A percentile compares a stretch with the other conserved stretches of the same genome.
Conservation (phyloP, 2,113 vertebrate genomes). For the Dunckerocampus dactyliophorus region DNA sequence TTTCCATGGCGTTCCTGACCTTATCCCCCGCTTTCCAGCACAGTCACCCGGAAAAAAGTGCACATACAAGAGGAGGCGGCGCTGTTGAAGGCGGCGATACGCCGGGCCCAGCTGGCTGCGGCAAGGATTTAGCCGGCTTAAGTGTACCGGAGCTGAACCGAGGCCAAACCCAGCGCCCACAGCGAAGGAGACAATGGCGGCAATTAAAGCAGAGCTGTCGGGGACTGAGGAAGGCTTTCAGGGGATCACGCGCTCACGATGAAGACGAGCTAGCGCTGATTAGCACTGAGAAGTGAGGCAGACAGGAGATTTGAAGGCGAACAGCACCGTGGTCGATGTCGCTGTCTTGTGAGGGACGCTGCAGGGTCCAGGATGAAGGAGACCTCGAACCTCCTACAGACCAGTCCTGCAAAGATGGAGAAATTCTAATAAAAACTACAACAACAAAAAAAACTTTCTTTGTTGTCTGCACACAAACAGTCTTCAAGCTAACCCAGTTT, state of each 20-base stretch:
- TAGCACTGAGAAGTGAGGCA: slow-evolving; percentile 22
- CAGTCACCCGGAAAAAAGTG: not conserved
- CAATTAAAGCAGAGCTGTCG: slow-evolving; percentile 52
- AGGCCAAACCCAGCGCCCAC: slow-evolving; percentile 63
- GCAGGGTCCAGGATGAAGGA: slow-evolving; percentile 59
- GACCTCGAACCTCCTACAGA: slow-evolving; percentile 49
- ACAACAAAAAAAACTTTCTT: no score
- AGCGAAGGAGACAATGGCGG: slow-evolving; percentile 61
- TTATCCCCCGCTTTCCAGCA: not conserved
- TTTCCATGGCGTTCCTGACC: not conserved
- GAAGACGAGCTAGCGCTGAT: slow-evolving; percentile 55
- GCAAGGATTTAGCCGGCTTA: slow-evolving; percentile 72
- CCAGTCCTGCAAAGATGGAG: slow-evolving; percentile 24
- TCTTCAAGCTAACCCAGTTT: no score
- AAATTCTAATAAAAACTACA: not conserved
- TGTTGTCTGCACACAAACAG: no score
- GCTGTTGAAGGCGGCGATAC: slow-evolving; percentile 65
- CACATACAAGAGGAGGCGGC: slow-evolving; percentile 50
- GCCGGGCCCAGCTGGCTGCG: slow-evolving; percentile 51
- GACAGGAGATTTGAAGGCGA: slow-evolving; percentile 1
- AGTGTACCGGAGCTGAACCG: slow-evolving; percentile 72
- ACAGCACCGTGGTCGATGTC: slow-evolving; percentile 29
- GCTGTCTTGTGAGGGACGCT: slow-evolving; percentile 35
- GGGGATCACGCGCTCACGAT: slow-evolving; percentile 45
- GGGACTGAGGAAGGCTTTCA: slow-evolving; percentile 57